Evolutionary conservation across 2,797 vertebrate species (phyloP), one percentile per base, ranked within the genome.

Genomic region (Petrocephalus sullivani): DNA sequence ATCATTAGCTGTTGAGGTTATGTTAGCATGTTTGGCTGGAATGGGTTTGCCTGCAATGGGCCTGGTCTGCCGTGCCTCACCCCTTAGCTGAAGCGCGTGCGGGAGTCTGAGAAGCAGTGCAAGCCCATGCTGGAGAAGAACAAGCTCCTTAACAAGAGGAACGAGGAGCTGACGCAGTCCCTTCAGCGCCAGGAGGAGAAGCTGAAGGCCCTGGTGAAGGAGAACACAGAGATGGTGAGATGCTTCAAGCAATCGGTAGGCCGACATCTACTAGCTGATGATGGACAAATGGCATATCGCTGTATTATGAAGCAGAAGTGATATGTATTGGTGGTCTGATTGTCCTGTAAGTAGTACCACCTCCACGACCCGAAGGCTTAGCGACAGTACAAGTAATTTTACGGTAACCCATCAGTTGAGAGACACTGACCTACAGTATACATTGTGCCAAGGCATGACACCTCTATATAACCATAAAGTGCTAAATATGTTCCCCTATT

Each of bases 41-140:
- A 64, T 21, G 21, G 60, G 61, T 64, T 64, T 33, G n/a, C 2
- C 78, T 21, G 78, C 41, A 82, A 16, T 1, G 78, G 41, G 41
- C 46, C 10, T 81, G 75, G 2, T 46, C 49, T 49, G n/a, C 21
- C 1, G 21, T 51, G 12, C 23, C 51, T 85, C 83, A 19, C 12
- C 21, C 12, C 19, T 14, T 92, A 99, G 98, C 90, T 99, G 91
- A 99, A 99, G 93, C 97, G 98, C 53, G 96, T 98, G 33, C 95
- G 98, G 90, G 98, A 99, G 96, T 94, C 98, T 19, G 98, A 99
- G 93, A 99, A 98, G 90, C 98, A 99, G 91, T 99, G 96, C 91
- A 99, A 98, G 93, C 98, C 98, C 64, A 93, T 99, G 92, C 95
- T 99, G 95, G 98, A 99, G 90, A 99, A 97, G 95, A 99, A 98